phyloP scores from a whole-genome alignment of 1,140 invertebrate species.

The Sitobion miscanthi region DNA sequence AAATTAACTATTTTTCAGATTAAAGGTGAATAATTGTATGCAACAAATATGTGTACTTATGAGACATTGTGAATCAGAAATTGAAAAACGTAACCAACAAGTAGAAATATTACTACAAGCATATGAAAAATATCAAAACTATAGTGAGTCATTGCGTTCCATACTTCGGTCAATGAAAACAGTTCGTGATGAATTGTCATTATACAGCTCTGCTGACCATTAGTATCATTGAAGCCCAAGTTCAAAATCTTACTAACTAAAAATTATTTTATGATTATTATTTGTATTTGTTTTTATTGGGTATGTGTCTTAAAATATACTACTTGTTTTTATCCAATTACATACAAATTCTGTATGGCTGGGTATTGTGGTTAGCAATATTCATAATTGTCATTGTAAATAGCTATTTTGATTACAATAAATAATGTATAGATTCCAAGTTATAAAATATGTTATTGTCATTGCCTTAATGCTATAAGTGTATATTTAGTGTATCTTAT shows the following conservation, averaged over 20 bases:
- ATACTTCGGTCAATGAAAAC: constrained; percentile 29
- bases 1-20: not conserved
- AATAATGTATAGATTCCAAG: not conserved
- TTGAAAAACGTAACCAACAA: constrained; percentile 42
- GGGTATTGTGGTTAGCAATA: not conserved
- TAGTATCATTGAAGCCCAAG: not conserved
- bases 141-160: not conserved
- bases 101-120: constrained; percentile 42
- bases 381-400: not conserved
- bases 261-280: not conserved
- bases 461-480: not conserved
- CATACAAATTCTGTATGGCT: not conserved
- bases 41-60: not conserved
- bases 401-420: not conserved
- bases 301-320: not conserved
- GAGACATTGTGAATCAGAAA: constrained; percentile 47
- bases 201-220: not conserved
- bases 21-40: constrained; percentile 2
- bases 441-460: not conserved
- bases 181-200: constrained; percentile 29
- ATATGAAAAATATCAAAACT: constrained; percentile 36
- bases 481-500: not conserved
- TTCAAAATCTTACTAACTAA: not conserved
- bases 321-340: constrained; percentile 1
- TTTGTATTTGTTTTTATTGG: not conserved